Conservation (phyloP, 2,113 vertebrate genomes). For the Pampusana beccarii region DNA sequence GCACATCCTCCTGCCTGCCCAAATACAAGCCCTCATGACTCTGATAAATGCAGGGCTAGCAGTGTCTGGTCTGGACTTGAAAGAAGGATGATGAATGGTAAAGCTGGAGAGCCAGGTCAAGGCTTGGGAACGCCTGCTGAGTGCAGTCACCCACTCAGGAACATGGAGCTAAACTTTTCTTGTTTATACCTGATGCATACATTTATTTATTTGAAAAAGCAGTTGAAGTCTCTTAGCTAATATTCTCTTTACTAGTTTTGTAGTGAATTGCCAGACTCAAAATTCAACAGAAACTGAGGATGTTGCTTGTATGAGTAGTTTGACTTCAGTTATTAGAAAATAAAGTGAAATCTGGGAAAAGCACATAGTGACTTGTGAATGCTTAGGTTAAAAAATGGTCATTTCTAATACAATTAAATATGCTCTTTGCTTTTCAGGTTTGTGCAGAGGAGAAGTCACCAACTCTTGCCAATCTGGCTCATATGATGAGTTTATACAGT, state of each 20-base stretch:
- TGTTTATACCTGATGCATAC: background rate
- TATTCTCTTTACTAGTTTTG: background rate
- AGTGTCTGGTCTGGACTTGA: background rate
- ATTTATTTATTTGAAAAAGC: background rate
- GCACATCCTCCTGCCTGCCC: background rate
- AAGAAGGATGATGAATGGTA: background rate
- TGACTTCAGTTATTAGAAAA: background rate
- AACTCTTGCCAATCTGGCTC: constrained; percentile 93
- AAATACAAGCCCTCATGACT: background rate
- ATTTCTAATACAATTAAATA: background rate
- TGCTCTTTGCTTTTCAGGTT: constrained; percentile 69
- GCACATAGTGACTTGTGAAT: background rate
- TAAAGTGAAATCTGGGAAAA: background rate
- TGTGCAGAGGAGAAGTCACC: constrained; percentile 94
- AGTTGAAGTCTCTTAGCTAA: background rate
- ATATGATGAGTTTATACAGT: constrained; percentile 99
- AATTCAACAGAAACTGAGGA: background rate
- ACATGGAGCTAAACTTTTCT: background rate
- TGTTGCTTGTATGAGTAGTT: background rate
- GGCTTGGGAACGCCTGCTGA: background rate
- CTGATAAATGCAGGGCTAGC: background rate
- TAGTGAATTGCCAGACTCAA: background rate
- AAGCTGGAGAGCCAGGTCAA: background rate
- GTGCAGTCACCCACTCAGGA: background rate
- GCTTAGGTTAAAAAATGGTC: background rate